Percentiles rank a stretch among this genome's conserved stretches.
phyloP scores from a whole-genome alignment of 2,113 vertebrate genomes.

The Oncorhynchus tshawytscha region DNA sequence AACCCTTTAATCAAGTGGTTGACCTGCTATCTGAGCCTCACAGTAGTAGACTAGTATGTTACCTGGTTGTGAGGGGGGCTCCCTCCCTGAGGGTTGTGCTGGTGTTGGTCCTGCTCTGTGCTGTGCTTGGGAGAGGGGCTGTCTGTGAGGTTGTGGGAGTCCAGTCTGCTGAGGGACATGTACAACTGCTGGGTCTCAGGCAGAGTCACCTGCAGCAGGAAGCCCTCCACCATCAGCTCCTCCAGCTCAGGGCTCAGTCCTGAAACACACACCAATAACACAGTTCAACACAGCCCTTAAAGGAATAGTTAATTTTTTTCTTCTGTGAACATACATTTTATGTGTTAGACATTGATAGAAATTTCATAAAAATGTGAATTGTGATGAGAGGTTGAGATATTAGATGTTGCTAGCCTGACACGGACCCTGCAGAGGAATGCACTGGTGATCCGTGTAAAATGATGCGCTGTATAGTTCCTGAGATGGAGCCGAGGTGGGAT shows the following conservation, averaged over 20 bases:
- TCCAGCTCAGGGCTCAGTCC: constrained; percentile 86
- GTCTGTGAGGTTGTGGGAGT: constrained; percentile 39
- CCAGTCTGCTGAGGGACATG: constrained; percentile 79
- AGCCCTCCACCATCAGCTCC: constrained; percentile 92
- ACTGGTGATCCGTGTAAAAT: constrained; percentile 81
- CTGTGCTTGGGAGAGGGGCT: constrained; percentile 58
- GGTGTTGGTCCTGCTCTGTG: constrained; percentile 69
- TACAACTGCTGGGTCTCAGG: constrained; percentile 94
- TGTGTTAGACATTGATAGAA: neutral
- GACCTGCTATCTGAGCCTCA: no score
- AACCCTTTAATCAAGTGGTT: no score
- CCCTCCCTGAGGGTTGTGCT: constrained; percentile 44
- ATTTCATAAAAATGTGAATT: neutral
- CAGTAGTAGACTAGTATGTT: neutral
- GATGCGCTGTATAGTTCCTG: constrained; percentile 73
- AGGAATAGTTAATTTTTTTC: no score
- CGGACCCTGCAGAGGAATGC: constrained; percentile 85
- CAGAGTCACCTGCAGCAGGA: constrained; percentile 92
- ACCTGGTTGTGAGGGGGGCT: constrained; percentile 55
- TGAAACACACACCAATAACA: constrained; percentile 42
- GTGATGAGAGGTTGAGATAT: neutral
- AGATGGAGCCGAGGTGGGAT: constrained; percentile 49
- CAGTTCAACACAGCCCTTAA: no score
- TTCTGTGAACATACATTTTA: no score
- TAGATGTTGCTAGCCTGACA: constrained; percentile 21